phyloP scores from a whole-genome alignment of 2,888 invertebrate genomes.

The Mythimna lalbum region DNA sequence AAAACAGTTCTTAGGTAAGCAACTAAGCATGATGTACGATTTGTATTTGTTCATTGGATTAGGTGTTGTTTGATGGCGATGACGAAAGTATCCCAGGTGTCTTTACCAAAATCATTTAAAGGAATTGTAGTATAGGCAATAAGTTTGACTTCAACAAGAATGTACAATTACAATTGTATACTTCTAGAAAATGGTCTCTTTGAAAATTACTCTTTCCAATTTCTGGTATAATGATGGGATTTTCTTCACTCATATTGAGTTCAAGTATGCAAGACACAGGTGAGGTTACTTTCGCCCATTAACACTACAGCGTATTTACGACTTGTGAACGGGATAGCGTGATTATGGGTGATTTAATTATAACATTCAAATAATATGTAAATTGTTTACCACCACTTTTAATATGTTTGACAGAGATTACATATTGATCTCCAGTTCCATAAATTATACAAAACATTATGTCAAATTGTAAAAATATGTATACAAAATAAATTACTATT shows the following conservation, averaged over 20 bases:
- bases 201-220: background rate
- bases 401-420: conserved; percentile 50
- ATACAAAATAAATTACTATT: conserved; percentile 26
- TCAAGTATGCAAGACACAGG: conserved; percentile 12
- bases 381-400: conserved; percentile 38
- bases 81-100: background rate
- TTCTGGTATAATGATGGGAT: conserved; percentile 1
- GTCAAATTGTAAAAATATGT: conserved; percentile 23
- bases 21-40: no score
- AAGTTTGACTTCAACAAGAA: background rate
- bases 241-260: conserved; percentile 6
- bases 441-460: conserved; percentile 43
- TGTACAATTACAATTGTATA: background rate
- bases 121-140: background rate
- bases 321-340: conserved; percentile 48
- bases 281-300: conserved; percentile 34
- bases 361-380: conserved; percentile 53
- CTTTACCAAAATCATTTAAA: background rate
- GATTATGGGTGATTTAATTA: conserved; percentile 52
- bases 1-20: no score
- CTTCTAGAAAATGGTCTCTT: background rate
- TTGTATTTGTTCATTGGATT: background rate
- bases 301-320: conserved; percentile 46
- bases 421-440: conserved; percentile 39
- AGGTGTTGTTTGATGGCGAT: background rate